These are phyloP conservation scores for Volucella inanis DNA, from an alignment of 2,888 invertebrate species.

Conservation along the genomic window DNA sequence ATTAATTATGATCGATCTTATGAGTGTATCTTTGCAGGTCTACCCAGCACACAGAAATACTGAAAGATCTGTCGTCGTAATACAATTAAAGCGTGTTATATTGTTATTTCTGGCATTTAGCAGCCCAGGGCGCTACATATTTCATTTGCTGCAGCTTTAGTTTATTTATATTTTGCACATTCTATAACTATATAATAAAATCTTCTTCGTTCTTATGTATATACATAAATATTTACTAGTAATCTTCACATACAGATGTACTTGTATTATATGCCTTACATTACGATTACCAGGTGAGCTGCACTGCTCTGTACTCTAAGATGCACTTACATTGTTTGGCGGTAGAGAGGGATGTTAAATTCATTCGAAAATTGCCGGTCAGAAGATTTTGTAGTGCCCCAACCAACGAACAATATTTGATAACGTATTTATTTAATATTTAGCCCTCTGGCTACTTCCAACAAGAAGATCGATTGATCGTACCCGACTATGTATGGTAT, in stretches of 20 bases:
- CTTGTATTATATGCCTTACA: no score
- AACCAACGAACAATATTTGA: slow-evolving; percentile 2
- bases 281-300: no score
- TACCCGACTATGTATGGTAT: background rate
- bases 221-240: background rate
- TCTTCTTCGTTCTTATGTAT: slow-evolving; percentile 2
- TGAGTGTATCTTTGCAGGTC: slow-evolving; percentile 29
- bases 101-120: slow-evolving; percentile 55
- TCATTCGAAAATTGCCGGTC: background rate
- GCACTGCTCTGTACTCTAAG: no score
- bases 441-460: slow-evolving; percentile 15
- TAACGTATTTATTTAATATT: slow-evolving; percentile 20
- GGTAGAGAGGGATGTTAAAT: background rate
- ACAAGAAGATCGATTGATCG: slow-evolving; percentile 4
- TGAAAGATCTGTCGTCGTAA: background rate
- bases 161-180: background rate
- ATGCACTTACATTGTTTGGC: no score
- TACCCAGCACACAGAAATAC: background rate
- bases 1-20: slow-evolving; percentile 66
- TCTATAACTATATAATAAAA: background rate
- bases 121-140: slow-evolving; percentile 30
- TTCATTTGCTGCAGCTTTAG: background rate
- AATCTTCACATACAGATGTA: no score
- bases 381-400: background rate
- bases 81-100: slow-evolving; percentile 60